phyloP scores from a whole-genome alignment of 2,113 vertebrate species.

The Craseonycteris thonglongyai region DNA sequence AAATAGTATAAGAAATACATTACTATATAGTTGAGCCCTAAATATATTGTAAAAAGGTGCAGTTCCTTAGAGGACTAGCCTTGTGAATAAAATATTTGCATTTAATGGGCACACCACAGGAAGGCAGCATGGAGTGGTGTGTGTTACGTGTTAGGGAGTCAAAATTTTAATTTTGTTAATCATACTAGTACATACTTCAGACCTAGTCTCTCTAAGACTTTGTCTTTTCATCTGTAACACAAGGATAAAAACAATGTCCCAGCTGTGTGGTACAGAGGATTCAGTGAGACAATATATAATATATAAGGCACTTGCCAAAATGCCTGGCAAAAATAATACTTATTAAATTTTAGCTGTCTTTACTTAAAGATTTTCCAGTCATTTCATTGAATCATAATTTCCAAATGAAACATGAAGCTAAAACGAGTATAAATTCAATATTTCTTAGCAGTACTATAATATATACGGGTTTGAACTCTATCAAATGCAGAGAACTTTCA shows the following conservation, averaged over 20 bases:
- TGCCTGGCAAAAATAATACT: neutral
- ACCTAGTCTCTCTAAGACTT: neutral
- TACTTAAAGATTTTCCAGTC: neutral
- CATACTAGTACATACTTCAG: neutral
- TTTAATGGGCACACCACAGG: neutral
- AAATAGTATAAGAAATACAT: neutral
- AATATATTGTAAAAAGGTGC: neutral
- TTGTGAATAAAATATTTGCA: neutral
- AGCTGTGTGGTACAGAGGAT: neutral
- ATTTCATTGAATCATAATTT: neutral
- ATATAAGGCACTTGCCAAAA: neutral
- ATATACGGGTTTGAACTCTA: neutral
- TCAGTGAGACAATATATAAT: neutral
- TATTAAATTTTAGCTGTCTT: neutral
- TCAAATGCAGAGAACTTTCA: neutral
- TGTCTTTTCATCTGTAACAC: neutral
- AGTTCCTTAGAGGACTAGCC: neutral
- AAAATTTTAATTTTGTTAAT: neutral
- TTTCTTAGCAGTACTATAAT: neutral
- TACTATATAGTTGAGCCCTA: neutral
- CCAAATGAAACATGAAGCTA: neutral
- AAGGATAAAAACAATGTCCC: neutral
- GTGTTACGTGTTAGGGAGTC: neutral
- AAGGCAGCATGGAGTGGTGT: neutral
- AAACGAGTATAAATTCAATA: neutral